Percentiles rank a stretch among this genome's conserved stretches.
Conservation (phyloP, 2,888 invertebrate species). For the Odontocerum albicorne region DNA sequence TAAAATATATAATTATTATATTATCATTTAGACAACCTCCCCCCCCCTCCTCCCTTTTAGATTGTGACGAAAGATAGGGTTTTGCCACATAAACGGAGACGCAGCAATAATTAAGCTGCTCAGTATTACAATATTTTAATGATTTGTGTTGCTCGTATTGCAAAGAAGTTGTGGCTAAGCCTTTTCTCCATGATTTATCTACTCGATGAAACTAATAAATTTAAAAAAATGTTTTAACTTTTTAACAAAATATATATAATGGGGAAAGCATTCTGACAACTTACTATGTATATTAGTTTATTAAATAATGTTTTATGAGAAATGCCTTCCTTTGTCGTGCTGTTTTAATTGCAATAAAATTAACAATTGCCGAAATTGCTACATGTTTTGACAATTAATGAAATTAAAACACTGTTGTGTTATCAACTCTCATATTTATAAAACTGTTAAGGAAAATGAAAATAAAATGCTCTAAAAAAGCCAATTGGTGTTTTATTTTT, state of each 20-base stretch:
- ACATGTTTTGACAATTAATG: constrained; percentile 37
- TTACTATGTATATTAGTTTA: constrained; percentile 23
- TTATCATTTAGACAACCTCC: constrained; percentile 27
- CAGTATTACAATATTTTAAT: background rate
- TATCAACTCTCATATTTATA: constrained; percentile 37
- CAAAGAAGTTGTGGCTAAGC: constrained; percentile 21
- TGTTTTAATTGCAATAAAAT: constrained; percentile 37
- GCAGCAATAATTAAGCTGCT: constrained; percentile 18
- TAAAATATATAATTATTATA: constrained; percentile 16
- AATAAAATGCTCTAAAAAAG: constrained; percentile 36
- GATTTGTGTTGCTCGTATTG: constrained; percentile 10
- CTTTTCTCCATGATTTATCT: constrained; percentile 29
- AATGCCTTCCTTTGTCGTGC: constrained; percentile 34
- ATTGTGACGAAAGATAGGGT: constrained; percentile 30
- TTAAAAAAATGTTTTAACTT: constrained; percentile 33
- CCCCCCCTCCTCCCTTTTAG: constrained; percentile 30
- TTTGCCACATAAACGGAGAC: constrained; percentile 23
- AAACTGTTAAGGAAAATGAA: constrained; percentile 37
- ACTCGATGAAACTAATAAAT: constrained; percentile 24
- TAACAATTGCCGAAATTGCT: constrained; percentile 32
- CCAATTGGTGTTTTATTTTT: constrained; percentile 24
- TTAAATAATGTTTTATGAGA: constrained; percentile 27
- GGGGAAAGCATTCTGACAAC: constrained; percentile 36
- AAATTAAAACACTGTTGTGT: constrained; percentile 37
- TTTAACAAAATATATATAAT: constrained; percentile 35